Conservation (phyloP, 2,113 vertebrate species). For the Hippoglossus stenolepis region DNA sequence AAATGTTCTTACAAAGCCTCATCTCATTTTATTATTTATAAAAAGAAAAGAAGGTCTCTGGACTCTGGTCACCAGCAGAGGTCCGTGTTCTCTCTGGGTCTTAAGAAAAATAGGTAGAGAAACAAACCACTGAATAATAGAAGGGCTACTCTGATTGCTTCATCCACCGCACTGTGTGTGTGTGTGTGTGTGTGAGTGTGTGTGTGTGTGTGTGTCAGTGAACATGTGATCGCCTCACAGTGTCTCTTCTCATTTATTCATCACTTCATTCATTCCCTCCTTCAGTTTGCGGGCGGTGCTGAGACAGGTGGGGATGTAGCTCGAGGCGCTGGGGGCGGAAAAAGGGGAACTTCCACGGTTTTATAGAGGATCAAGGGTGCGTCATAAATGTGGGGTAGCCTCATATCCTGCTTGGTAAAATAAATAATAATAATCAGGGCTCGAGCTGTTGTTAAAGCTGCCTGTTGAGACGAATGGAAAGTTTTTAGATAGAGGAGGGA, state of each 20-base stretch:
- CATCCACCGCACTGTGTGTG: constrained; percentile 44
- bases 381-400: not conserved
- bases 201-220: constrained; percentile 29
- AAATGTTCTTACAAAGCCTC: not conserved
- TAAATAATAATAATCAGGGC: not conserved
- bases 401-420: not conserved
- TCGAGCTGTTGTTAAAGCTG: not conserved
- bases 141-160: constrained; percentile 46
- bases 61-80: not conserved
- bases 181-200: constrained; percentile 7
- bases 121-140: constrained; percentile 41
- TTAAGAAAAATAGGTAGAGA: not conserved
- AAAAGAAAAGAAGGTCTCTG: not conserved
- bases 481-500: not conserved
- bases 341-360: not conserved
- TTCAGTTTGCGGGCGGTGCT: constrained; percentile 7
- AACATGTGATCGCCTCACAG: constrained; percentile 10
- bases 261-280: constrained; percentile 56
- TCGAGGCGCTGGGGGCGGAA: not conserved
- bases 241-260: constrained; percentile 65
- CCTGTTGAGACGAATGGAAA: not conserved
- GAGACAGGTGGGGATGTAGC: not conserved
- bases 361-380: not conserved
- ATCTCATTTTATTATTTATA: not conserved
- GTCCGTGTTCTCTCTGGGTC: not conserved